Percentiles rank a stretch among this genome's conserved stretches.
phyloP scores from a whole-genome alignment of 1,140 invertebrate genomes.

The Platyura marginata region DNA sequence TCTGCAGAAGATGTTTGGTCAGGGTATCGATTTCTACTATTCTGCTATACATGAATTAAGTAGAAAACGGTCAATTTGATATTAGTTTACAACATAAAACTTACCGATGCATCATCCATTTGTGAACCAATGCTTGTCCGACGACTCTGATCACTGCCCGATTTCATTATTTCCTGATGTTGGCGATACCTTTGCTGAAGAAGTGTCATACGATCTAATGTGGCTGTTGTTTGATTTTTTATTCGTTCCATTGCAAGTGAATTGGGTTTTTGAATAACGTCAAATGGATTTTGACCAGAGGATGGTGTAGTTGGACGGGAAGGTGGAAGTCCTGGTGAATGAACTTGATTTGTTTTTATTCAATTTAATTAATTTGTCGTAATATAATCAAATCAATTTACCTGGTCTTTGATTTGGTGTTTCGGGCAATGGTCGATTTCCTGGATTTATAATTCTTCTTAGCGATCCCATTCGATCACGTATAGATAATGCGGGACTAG shows the following conservation, averaged over 20 bases:
- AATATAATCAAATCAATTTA: no score
- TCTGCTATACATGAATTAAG: not conserved
- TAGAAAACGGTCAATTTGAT: not conserved
- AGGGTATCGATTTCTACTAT: not conserved
- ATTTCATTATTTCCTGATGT: constrained; percentile 38
- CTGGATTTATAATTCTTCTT: constrained; percentile 7
- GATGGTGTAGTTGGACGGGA: constrained; percentile 16
- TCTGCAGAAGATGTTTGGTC: constrained; percentile 12
- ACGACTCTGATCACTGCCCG: constrained; percentile 20
- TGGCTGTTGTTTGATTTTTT: constrained; percentile 21
- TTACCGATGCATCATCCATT: not conserved
- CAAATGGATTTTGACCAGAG: constrained; percentile 17
- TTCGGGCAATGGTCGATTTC: constrained; percentile 20
- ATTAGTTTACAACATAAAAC: not conserved
- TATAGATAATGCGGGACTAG: constrained; percentile 2
- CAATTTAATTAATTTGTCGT: not conserved
- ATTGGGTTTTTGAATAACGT: constrained; percentile 19
- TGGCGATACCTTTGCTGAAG: constrained; percentile 42
- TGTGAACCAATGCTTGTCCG: constrained; percentile 1
- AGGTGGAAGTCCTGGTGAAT: no score
- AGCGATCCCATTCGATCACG: not conserved
- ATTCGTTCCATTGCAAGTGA: constrained; percentile 23
- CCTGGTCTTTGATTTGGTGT: constrained; percentile 10
- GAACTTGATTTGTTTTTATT: constrained; percentile 10
- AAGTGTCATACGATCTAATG: constrained; percentile 22